A percentile compares a stretch with the other conserved stretches of the same genome.
phyloP scores from a whole-genome alignment of 1,140 invertebrate species.

The Euglossa dilemma region DNA sequence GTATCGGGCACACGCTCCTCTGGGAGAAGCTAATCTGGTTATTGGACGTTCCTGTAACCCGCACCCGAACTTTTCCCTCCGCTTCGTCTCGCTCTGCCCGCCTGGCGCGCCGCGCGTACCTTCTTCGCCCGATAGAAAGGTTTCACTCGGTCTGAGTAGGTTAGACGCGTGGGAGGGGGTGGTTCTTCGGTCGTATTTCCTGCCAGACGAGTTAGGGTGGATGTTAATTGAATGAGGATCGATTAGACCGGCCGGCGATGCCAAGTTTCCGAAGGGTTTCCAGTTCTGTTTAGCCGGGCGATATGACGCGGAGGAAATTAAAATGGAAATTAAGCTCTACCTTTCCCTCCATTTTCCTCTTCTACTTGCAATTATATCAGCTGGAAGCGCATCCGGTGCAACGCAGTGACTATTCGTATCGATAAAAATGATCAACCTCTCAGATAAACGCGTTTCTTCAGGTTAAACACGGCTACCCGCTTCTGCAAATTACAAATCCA shows the following conservation, averaged over 20 bases:
- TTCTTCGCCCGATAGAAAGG: not conserved
- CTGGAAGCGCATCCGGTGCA: no score
- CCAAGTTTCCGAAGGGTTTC: not conserved
- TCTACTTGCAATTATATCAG: no score
- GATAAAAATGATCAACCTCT: no score
- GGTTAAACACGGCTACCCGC: no score
- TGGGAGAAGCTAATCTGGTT: slow-evolving; percentile 64
- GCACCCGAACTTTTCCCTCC: slow-evolving; percentile 35
- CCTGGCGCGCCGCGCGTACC: not conserved
- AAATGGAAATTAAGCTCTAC: not conserved
- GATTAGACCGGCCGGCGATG: not conserved
- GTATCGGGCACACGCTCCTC: slow-evolving; percentile 48
- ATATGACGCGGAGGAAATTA: not conserved
- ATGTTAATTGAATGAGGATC: slow-evolving; percentile 40
- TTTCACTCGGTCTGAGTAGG: not conserved
- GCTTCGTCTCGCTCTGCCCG: not conserved
- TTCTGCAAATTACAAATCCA: no score
- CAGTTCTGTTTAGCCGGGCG: not conserved
- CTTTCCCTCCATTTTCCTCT: not conserved
- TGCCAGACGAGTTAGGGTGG: not conserved
- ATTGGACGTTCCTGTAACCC: slow-evolving; percentile 55
- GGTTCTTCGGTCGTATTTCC: slow-evolving; percentile 12
- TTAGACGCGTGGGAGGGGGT: not conserved
- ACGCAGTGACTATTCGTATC: no score
- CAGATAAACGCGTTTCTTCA: no score